A percentile compares a stretch with the other conserved stretches of the same genome.
phyloP scores from a whole-genome alignment of 37 sponge, comb jelly and placozoan genomes.

The Geodia barretti region DNA sequence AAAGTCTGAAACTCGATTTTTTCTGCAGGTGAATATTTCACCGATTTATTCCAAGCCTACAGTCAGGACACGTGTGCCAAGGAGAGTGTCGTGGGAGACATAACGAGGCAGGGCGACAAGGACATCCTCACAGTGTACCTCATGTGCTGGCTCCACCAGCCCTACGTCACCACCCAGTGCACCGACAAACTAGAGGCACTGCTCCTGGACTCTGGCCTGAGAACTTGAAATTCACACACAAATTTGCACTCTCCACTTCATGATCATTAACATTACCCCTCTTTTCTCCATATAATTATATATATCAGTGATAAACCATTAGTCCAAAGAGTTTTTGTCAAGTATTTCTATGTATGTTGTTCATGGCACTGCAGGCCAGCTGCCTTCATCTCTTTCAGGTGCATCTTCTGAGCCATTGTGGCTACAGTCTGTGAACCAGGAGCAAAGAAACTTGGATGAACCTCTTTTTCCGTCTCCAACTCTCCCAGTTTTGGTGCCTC shows the following conservation, averaged over 20 bases:
- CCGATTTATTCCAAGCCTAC: conserved; percentile 44
- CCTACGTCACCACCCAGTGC: conserved; percentile 27
- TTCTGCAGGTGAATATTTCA: conserved; percentile 19
- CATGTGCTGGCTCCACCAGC: conserved; percentile 76
- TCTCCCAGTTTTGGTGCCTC: conserved; percentile 43
- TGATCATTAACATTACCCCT: no score
- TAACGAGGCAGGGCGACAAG: conserved; percentile 30
- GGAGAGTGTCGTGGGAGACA: conserved; percentile 39
- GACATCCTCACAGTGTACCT: conserved; percentile 71
- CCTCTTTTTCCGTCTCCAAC: not conserved
- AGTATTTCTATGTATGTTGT: not conserved
- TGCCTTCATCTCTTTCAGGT: conserved; percentile 65
- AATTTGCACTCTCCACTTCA: no score
- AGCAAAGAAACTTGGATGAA: conserved; percentile 6
- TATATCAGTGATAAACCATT: no score
- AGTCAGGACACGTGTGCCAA: conserved; percentile 50
- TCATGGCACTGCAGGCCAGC: conserved; percentile 65
- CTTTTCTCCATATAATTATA: no score
- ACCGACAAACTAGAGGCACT: conserved; percentile 45
- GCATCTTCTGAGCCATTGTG: conserved; percentile 70
- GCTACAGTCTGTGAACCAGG: conserved; percentile 43
- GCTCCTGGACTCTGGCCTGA: conserved; percentile 32
- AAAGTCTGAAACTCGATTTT: not conserved
- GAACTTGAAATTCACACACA: not conserved
- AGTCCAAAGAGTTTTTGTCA: no score